Base-by-base conservation (phyloP, 2,113 vertebrate genomes). In the Eudyptes chrysolophus region DNA sequence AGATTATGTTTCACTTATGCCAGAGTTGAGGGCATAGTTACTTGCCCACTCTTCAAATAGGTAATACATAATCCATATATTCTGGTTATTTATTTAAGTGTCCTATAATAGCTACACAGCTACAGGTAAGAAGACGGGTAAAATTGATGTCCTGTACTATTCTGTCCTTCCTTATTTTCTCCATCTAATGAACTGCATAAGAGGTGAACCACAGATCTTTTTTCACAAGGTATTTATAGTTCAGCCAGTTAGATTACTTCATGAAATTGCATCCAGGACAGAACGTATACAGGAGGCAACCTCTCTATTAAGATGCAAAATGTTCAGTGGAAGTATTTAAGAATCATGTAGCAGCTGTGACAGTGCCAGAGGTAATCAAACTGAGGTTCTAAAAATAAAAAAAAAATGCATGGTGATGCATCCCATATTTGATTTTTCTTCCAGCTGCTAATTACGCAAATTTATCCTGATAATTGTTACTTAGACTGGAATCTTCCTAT, bases 321-420 rank as follows among this genome's bases (percentile, higher is more conserved):
- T 58, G 24, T 19, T 80, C 58, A 54, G 25, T 66, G 60, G 29
- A 92, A 89, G 20, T 89, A 51, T 81, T 92, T 84, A 77, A 96
- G 80, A 95, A 95, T 85, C 36, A 30, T n/a, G 69, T 42, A 84
- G 49, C 46, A 94, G 72, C 84, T 95, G 76, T 92, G 76, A 70
- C 51, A 77, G 49, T 36, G 44, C 46, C 91, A 89, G 80, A 87
- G 6, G 11, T 89, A 94, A 96, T 96, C 75, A 95, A 87, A 84
- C 36, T 32, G 29, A 58, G 17, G 36, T 66, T 92, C 86, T 92
- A 97, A 94, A 96, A 92, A 92, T 90, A 86, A 78, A 92, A 57
- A 46, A 46, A 72, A 88, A 48, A 34, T 38, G 21, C 16, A n/a
- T 16, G 4, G 25, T 54, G 64, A 49, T 77, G 49, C n/a, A 70